Evolutionary conservation across 2,888 invertebrate genomes (phyloP).

Genomic region (Erpobdella octoculata): DNA sequence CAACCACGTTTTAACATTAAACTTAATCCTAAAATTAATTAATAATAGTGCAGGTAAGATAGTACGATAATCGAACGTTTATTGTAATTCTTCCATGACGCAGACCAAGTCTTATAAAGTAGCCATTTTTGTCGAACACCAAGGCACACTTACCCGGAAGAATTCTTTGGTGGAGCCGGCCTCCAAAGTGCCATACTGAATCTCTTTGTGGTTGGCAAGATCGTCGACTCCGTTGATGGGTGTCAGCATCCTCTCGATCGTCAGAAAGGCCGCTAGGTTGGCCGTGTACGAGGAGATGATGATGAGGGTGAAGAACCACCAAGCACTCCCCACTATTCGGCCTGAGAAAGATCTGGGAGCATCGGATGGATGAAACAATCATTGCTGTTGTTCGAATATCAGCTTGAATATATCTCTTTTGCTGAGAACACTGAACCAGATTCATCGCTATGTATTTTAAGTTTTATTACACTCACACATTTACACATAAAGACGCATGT

Average conservation of each 20-base stretch:
- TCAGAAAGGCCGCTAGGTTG: conserved; percentile 85
- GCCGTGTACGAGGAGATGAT: conserved; percentile 96
- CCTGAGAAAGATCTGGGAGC: conserved; percentile 69
- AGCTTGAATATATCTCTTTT: too few relatives aligned
- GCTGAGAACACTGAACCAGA: too few relatives aligned
- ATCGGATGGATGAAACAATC: neutral
- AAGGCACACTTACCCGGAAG: conserved; percentile 61
- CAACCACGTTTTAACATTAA: too few relatives aligned
- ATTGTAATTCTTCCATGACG: neutral
- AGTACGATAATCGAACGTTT: too few relatives aligned
- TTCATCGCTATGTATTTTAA: too few relatives aligned
- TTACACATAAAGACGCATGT: too few relatives aligned
- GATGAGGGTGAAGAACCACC: conserved; percentile 99
- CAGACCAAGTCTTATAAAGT: neutral
- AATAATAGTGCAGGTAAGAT: too few relatives aligned
- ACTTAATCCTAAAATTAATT: too few relatives aligned
- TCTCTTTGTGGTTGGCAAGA: conserved; percentile 65
- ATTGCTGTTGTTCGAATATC: neutral
- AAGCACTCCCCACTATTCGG: conserved; percentile 90
- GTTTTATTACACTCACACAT: too few relatives aligned
- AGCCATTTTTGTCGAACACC: neutral
- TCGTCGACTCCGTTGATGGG: conserved; percentile 87
- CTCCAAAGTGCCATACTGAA: conserved; percentile 61
- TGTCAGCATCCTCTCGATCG: conserved; percentile 88
- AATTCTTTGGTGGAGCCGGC: conserved; percentile 76